Evolutionary conservation across 2,888 invertebrate species (phyloP), one percentile per base, ranked within the genome.

Genomic region (Hanleya hanleyi): DNA sequence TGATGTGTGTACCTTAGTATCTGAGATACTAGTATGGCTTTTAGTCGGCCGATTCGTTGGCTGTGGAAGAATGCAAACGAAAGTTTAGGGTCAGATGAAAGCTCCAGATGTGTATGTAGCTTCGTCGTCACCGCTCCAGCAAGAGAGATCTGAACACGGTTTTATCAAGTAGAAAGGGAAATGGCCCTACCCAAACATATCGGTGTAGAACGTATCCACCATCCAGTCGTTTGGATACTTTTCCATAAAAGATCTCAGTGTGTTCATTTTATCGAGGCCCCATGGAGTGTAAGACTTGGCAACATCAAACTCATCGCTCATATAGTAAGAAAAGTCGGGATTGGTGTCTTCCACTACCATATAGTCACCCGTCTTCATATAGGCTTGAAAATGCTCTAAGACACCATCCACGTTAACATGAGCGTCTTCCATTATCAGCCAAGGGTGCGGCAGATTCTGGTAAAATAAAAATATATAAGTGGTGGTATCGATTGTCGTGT

Each of bases 401-500:
- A 36, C 37, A 12, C 18, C n/a, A 7, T 41, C 26, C 5, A 66
- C 22, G 29, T 41, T 41, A n/a, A 33, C 66, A 38, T 66, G 66
- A 6, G 66, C 66, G 12, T 66, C 66, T 18, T 66, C 66, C 18
- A 66, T 38, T 22, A 66, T 33, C 26, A 66, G 38, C 66, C 66
- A 66, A 12, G 66, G 66, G 22, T 66, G 66, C 22, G 66, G 41
- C 1, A 37, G 41, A 18, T 1, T 1, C 66, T 66, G 66, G 18
- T 26, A 61, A 26, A 33, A 12, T n/a, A n/a, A n/a, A n/a, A n/a
- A n/a, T n/a, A n/a, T n/a, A n/a, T n/a, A n/a, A n/a, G n/a, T n/a
- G n/a, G n/a, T n/a, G n/a, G n/a, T n/a, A n/a, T n/a, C n/a, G n/a
- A n/a, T n/a, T n/a, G n/a, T n/a, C n/a, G n/a, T n/a, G n/a, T n/a